Evolutionary conservation across 2,797 vertebrate genomes (phyloP), one percentile per base, ranked within the genome.

Genomic region (Champsocephalus esox): DNA sequence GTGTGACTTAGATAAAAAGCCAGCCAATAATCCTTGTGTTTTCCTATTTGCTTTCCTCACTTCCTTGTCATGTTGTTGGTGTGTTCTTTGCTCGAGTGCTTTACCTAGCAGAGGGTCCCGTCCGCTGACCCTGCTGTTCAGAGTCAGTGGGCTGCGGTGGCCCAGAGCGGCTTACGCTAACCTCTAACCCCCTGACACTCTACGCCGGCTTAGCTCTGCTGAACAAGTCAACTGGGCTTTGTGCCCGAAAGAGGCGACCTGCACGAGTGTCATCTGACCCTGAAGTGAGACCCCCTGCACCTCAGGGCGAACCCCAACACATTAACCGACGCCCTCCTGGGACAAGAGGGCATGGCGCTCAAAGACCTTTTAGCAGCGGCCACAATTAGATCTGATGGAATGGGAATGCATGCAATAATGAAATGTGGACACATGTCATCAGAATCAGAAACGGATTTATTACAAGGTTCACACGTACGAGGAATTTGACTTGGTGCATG

Each of bases 81-180:
- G 61, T 61, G 4, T 77, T 68, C 62, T 70, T 41, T 50, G 41
- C 74, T 50, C 0, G 3, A 41, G 21, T 16, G 56, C 12, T 52
- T 64, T 59, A 28, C 73, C 65, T 49, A 43, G 58, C 56, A 66
- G 73, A 75, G 75, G 73, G 32, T 64, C 45, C 44, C 58, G 16
- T 57, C 74, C 16, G 60, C 79, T 75, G 79, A 86, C 82, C 84
- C 76, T 49, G 70, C 71, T 77, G 89, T 84, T 83, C 75, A 21
- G 86, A 89, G 73, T 73, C 87, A 89, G 81, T 77, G 89, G 80
- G 79, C 87, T 73, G 83, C 41, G 24, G 73, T 75, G 87, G 86
- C 75, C 81, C 87, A 70, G 57, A 85, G 82, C 78, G 45, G 83
- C 87, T 90, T 78, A 84, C 13, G 38, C 75, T 86, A 75, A 91